Evolutionary conservation across 2,797 vertebrate species (phyloP).

Genomic region (Scolopax bukidnonensis): DNA sequence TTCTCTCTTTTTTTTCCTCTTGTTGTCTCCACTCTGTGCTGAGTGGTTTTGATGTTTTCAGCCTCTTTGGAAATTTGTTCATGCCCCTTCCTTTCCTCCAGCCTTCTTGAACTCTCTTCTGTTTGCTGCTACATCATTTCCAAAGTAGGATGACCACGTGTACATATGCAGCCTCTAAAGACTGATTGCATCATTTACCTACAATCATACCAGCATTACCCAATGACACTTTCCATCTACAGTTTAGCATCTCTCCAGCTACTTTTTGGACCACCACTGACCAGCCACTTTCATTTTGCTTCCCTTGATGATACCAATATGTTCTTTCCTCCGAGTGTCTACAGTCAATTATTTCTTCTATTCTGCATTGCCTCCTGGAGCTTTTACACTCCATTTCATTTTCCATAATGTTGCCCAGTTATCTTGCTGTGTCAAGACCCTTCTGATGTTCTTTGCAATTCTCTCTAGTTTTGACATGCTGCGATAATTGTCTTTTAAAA

Average conservation of each 20-base stretch:
- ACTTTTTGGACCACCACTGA: neutral
- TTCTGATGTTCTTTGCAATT: conserved; percentile 7
- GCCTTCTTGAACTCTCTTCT: neutral
- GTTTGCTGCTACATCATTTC: neutral
- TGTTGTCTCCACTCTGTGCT: rapidly evolving
- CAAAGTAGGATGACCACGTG: neutral
- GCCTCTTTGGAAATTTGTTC: neutral
- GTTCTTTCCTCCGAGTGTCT: neutral
- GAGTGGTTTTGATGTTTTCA: neutral
- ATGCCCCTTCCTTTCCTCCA: neutral
- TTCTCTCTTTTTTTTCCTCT: neutral
- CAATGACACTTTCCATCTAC: neutral
- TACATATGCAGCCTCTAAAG: neutral
- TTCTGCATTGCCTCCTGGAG: conserved; percentile 23
- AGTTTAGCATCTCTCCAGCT: neutral
- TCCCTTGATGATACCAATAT: neutral
- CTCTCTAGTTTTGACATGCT: conserved; percentile 12
- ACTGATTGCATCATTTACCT: neutral
- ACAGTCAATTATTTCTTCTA: conserved; percentile 43
- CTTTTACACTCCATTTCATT: conserved; percentile 23
- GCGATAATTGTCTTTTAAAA: conserved; percentile 12
- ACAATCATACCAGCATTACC: neutral
- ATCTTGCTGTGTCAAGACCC: conserved; percentile 33
- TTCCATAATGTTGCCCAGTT: conserved; percentile 24
- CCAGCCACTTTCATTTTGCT: neutral